Percentiles rank a stretch among this genome's conserved stretches.
These are phyloP conservation scores for Spongilla lacustris DNA, from an alignment of 37 sponge, comb jelly and placozoan species.

Conservation along the genomic window DNA sequence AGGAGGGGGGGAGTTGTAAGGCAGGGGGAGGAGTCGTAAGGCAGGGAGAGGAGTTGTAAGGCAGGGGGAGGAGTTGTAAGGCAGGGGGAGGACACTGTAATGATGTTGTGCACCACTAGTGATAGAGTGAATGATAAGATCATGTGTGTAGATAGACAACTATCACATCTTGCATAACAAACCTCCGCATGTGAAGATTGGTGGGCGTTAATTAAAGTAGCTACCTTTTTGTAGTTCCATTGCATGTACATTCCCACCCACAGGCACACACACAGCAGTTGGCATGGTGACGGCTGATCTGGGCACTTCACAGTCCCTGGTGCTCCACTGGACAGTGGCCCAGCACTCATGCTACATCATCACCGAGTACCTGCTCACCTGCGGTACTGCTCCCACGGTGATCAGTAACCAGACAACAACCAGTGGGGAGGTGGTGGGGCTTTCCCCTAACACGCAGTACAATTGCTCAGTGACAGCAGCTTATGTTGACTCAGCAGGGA, in stretches of 20 bases:
- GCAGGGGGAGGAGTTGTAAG: no score
- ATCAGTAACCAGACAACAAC: background rate
- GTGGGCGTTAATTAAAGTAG: background rate
- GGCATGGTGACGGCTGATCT: background rate
- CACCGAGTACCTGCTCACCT: background rate
- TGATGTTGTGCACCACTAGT: no score
- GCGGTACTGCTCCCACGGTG: background rate
- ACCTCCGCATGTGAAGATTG: no score
- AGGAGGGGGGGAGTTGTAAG: no score
- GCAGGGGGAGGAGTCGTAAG: no score
- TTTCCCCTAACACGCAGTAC: constrained; percentile 15
- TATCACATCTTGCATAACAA: no score
- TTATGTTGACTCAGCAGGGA: background rate
- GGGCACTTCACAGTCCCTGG: background rate
- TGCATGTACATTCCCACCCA: background rate
- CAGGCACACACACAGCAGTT: background rate
- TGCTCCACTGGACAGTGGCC: background rate
- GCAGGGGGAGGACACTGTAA: no score
- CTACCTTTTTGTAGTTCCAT: no score
- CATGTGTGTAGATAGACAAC: no score
- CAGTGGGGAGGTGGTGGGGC: constrained; percentile 16
- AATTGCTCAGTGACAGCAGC: constrained; percentile 15
- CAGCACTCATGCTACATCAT: background rate
- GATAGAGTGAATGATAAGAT: no score
- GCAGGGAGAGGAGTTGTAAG: no score